Percentiles rank a stretch among this genome's conserved stretches.
Evolutionary conservation across 2,113 vertebrate species (phyloP).

Genomic region (Zeus faber): DNA sequence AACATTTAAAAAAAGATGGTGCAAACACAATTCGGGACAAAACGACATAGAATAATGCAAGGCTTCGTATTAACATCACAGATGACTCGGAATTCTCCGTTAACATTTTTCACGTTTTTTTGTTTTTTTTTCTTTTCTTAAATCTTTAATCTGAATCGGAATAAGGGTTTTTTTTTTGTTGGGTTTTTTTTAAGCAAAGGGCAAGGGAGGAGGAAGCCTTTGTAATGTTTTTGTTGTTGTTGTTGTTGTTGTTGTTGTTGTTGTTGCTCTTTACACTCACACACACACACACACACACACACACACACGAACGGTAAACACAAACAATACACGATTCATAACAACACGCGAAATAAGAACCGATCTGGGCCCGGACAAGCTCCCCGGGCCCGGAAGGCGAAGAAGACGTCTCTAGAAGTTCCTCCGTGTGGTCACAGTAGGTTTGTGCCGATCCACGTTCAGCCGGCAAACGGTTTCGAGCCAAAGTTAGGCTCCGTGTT

Average conservation of each 20-base stretch:
- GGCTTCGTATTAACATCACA: slow-evolving; percentile 53
- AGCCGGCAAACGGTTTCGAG: slow-evolving; percentile 8
- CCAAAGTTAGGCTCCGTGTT: neutral
- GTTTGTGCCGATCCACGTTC: slow-evolving; percentile 22
- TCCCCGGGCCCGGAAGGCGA: slow-evolving; percentile 61
- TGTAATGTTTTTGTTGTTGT: slow-evolving; percentile 17
- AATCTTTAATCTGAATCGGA: too few species aligned
- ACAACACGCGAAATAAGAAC: slow-evolving; percentile 50
- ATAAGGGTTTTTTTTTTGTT: too few species aligned
- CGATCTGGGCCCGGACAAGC: slow-evolving; percentile 47
- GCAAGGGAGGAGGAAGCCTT: slow-evolving; percentile 24
- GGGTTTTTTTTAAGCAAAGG: slow-evolving; percentile 45
- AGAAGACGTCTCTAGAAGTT: slow-evolving; percentile 34
- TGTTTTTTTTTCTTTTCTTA: slow-evolving; percentile 17
- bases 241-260: slow-evolving; percentile 10
- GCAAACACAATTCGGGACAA: slow-evolving; percentile 11
- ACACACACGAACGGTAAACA: slow-evolving; percentile 59
- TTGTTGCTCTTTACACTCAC: slow-evolving; percentile 24
- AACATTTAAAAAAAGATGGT: slow-evolving; percentile 3
- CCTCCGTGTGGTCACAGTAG: slow-evolving; percentile 46
- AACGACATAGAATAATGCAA: slow-evolving; percentile 45
- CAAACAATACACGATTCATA: slow-evolving; percentile 38
- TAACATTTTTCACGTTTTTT: slow-evolving; percentile 10
- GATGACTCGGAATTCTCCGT: slow-evolving; percentile 31
- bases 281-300: slow-evolving; percentile 4